These are phyloP conservation scores for Leptinotarsa peninsularis DNA, from an alignment of 2,888 invertebrate species.

Conservation along the genomic window DNA sequence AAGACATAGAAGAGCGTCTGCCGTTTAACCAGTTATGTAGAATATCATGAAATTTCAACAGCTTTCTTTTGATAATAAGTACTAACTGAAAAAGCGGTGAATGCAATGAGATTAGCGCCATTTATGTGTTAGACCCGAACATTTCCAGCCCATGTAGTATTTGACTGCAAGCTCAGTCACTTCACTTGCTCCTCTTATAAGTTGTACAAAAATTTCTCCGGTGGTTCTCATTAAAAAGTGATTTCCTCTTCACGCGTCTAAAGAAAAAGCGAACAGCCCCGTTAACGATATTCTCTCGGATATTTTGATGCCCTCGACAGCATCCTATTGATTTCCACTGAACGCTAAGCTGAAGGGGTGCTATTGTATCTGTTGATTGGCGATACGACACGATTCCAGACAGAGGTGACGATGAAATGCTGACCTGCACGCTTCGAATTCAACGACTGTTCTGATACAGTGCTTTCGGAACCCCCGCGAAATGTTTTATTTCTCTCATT, in stretches of 20 bases:
- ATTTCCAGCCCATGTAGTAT: too few species aligned
- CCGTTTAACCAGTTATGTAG: too few species aligned
- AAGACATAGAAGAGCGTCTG: too few species aligned
- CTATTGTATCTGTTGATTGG: constrained; percentile 51
- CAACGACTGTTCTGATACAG: constrained; percentile 24
- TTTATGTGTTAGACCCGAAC: too few species aligned
- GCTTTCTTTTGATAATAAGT: too few species aligned
- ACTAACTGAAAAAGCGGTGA: too few species aligned
- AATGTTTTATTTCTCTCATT: constrained; percentile 3
- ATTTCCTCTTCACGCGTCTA: constrained; percentile 3
- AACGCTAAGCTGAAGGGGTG: constrained; percentile 16
- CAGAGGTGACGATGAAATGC: constrained; percentile 56
- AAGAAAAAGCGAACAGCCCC: constrained; percentile 12
- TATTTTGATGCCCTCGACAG: constrained; percentile 17
- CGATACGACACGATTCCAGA: constrained; percentile 58
- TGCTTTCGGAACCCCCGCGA: constrained; percentile 9
- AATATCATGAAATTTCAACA: too few species aligned
- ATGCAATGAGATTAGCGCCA: too few species aligned
- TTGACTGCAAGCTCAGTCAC: background rate
- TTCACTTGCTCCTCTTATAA: background rate
- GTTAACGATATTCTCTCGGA: constrained; percentile 19
- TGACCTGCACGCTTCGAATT: constrained; percentile 56
- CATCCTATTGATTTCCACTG: constrained; percentile 24
- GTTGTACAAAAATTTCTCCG: background rate
- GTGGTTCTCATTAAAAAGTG: background rate